Conservation (phyloP, 1,140 invertebrate genomes). For the Plectrocnemia conspersa region DNA sequence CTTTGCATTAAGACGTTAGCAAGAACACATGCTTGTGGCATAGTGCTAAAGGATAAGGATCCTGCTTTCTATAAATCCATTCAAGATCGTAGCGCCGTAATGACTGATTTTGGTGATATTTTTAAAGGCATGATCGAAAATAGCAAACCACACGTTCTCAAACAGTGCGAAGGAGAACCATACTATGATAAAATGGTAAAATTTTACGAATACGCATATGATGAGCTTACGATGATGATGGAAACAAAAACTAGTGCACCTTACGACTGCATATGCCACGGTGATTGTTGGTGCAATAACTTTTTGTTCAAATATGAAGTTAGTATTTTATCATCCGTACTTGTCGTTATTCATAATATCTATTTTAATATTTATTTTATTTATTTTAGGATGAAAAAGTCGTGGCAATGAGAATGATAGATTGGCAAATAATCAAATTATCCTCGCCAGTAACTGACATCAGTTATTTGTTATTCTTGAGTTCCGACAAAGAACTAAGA, state of each 20-base stretch:
- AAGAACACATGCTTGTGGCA: slow-evolving; percentile 42
- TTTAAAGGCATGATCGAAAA: too few species aligned
- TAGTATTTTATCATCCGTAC: slow-evolving; percentile 4
- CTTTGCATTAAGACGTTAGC: slow-evolving; percentile 40
- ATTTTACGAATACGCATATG: too few species aligned
- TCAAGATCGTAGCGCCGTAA: too few species aligned
- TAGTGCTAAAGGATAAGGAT: slow-evolving; percentile 39
- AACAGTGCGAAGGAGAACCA: too few species aligned
- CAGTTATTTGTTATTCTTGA: slow-evolving; percentile 19
- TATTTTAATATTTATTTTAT: background rate
- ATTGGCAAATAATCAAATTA: slow-evolving; percentile 23
- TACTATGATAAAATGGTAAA: too few species aligned
- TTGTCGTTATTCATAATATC: background rate
- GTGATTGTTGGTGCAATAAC: slow-evolving; percentile 48
- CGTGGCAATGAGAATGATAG: slow-evolving; percentile 22
- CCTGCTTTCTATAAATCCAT: too few species aligned
- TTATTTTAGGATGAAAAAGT: slow-evolving; percentile 23
- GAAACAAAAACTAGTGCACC: slow-evolving; percentile 6
- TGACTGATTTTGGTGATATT: too few species aligned
- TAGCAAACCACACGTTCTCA: too few species aligned
- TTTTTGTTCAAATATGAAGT: slow-evolving; percentile 44
- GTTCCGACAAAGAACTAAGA: slow-evolving; percentile 19
- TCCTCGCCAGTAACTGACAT: slow-evolving; percentile 26
- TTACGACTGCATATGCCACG: slow-evolving; percentile 37
- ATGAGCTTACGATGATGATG: background rate